phyloP scores from a whole-genome alignment of 2,797 vertebrate species.

The Percopsis omiscomaycus region DNA sequence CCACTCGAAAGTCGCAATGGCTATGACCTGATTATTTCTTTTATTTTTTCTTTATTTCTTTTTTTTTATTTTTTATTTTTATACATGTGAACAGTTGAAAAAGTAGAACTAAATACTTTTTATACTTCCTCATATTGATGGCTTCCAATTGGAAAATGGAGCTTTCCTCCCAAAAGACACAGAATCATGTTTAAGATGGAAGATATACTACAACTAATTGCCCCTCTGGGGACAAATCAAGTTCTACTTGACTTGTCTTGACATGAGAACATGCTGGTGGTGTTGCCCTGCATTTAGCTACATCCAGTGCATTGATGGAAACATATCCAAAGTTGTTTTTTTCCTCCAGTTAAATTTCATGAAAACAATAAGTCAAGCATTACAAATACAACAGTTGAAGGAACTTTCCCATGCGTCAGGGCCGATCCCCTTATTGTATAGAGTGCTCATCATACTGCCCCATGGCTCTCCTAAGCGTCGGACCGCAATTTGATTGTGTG shows the following conservation, averaged over 20 bases:
- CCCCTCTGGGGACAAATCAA: not conserved
- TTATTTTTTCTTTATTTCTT: too few relatives aligned
- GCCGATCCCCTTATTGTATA: not conserved
- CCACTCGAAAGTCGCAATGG: not conserved
- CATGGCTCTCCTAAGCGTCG: slow-evolving; percentile 8
- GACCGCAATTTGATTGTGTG: slow-evolving; percentile 29
- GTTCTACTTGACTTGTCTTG: not conserved
- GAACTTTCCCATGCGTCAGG: not conserved
- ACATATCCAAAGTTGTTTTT: not conserved
- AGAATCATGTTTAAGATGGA: not conserved
- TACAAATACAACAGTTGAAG: slow-evolving; percentile 5
- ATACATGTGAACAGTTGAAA: too few relatives aligned
- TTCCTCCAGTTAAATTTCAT: not conserved
- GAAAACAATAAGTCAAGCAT: not conserved
- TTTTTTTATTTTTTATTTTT: not conserved
- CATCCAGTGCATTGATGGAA: not conserved
- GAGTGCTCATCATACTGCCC: not conserved
- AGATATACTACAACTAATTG: too few relatives aligned
- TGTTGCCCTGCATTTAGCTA: not conserved
- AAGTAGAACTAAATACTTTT: not conserved
- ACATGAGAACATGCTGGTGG: not conserved
- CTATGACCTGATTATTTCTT: too few relatives aligned
- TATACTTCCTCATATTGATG: slow-evolving; percentile 12
- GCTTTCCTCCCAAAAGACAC: not conserved
- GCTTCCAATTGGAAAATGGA: slow-evolving; percentile 4